Evolutionary conservation across 2,113 vertebrate species (phyloP), one percentile per base, ranked within the genome.

Genomic region (Chroicocephalus ridibundus): DNA sequence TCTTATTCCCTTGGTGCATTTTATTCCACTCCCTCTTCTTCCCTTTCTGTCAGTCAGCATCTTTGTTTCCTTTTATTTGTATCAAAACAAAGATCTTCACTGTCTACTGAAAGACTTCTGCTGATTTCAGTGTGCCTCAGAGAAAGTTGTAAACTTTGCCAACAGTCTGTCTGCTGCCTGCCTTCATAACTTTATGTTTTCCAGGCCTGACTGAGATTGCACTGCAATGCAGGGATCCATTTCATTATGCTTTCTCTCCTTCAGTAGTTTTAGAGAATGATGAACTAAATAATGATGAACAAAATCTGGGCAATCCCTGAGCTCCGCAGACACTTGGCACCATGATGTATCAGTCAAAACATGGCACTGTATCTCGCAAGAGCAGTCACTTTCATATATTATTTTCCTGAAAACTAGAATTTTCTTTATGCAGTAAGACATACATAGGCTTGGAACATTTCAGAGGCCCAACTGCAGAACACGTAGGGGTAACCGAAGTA

Each of bases 391-490:
- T 54, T 52, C 72, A 86, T 49, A 20, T 42, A 83, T 21, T 83
- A 69, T 49, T 91, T 94, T 90, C 68, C 70, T 92, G 52, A 87
- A 94, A 97, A 88, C 27, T 27, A 82, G 58, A 62, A 80, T 97
- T 93, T 95, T 94, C 80, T 91, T 94, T 90, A 89, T 76, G 42
- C 86, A 68, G n/a, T 79, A 89, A 92, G 72, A 82, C 60, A 77
- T 76, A 75, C 17, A 84, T 49, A 92, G 21, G 3, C 20, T 52
- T 60, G 47, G 29, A 79, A 42, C 46, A 42, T 36, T 68, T 87
- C 36, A 47, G 82, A 82, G 11, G 8, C 69, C 40, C 32, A 27
- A 9, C 0, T 46, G 47, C 57, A 84, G 57, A 82, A 57, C 29
- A 26, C 17, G 29, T 2, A 38, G 24, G 32, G 15, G 21, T 60